phyloP scores from a whole-genome alignment of 2,113 vertebrate genomes.

The Phycodurus eques region DNA sequence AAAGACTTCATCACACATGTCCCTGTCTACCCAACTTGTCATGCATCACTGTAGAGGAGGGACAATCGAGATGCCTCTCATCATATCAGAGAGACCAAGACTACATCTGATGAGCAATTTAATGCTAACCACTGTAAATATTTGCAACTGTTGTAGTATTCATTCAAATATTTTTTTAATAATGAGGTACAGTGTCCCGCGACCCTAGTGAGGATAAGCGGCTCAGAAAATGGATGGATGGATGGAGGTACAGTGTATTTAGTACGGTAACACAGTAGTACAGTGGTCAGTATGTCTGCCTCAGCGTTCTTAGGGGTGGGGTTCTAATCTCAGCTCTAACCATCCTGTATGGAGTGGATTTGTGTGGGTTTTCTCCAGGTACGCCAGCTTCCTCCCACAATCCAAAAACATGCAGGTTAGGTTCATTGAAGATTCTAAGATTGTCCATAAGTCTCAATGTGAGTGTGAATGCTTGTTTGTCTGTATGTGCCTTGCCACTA shows the following conservation, averaged over 20 bases:
- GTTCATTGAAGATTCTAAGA: too few species aligned
- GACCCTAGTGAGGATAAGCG: too few species aligned
- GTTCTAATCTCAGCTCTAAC: not conserved
- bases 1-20: conserved; percentile 85
- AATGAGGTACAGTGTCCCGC: not conserved
- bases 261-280: not conserved
- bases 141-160: not conserved
- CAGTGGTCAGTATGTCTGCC: not conserved
- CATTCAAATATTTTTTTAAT: not conserved
- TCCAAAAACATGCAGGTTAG: too few species aligned
- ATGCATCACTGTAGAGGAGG: conserved; percentile 72
- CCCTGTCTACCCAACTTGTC: conserved; percentile 83
- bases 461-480: too few species aligned
- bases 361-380: too few species aligned
- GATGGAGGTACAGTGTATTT: not conserved
- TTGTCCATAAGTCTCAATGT: too few species aligned
- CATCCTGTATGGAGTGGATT: not conserved
- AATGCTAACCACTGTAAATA: not conserved
- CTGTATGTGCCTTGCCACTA: too few species aligned
- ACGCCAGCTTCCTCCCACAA: too few species aligned
- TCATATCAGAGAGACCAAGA: conserved; percentile 72
- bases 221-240: too few species aligned
- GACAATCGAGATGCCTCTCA: conserved; percentile 79
- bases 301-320: not conserved
- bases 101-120: conserved; percentile 56